These are phyloP conservation scores for Pimpla rufipes DNA, from an alignment of 2,888 invertebrate species.

Conservation along the genomic window DNA sequence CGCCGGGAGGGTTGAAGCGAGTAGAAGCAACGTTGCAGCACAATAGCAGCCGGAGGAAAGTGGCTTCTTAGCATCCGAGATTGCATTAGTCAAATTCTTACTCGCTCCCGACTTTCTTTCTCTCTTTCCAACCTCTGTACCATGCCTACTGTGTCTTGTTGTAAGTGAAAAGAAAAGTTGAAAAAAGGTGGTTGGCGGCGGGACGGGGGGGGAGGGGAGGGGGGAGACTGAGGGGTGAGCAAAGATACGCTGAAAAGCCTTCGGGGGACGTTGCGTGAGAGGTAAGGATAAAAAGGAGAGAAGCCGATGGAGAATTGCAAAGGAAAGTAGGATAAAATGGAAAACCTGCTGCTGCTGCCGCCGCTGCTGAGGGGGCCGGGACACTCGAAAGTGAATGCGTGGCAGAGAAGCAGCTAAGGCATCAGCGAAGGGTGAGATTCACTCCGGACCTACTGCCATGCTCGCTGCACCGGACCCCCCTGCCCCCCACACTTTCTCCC, in stretches of 20 bases:
- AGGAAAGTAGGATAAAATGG: conserved; percentile 41
- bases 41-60: conserved; percentile 74
- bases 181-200: too few relatives aligned
- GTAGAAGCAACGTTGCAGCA: conserved; percentile 77
- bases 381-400: conserved; percentile 55
- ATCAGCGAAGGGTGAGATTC: conserved; percentile 56
- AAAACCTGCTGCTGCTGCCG: conserved; percentile 54
- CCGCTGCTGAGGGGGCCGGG: conserved; percentile 26
- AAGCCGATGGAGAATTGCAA: conserved; percentile 21
- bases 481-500: conserved; percentile 43
- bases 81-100: conserved; percentile 83
- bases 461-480: conserved; percentile 30
- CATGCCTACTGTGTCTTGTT: conserved; percentile 30
- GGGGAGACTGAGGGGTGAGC: conserved; percentile 26
- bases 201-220: too few relatives aligned
- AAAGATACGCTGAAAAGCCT: conserved; percentile 1
- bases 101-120: conserved; percentile 68
- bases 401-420: conserved; percentile 33
- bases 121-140: not conserved
- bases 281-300: conserved; percentile 62
- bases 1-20: conserved; percentile 63
- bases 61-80: conserved; percentile 83
- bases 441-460: conserved; percentile 30
- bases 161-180: conserved; percentile 68
- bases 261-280: conserved; percentile 44